Base-by-base conservation (phyloP, 1,140 invertebrate genomes). In the Dryas iulia region DNA sequence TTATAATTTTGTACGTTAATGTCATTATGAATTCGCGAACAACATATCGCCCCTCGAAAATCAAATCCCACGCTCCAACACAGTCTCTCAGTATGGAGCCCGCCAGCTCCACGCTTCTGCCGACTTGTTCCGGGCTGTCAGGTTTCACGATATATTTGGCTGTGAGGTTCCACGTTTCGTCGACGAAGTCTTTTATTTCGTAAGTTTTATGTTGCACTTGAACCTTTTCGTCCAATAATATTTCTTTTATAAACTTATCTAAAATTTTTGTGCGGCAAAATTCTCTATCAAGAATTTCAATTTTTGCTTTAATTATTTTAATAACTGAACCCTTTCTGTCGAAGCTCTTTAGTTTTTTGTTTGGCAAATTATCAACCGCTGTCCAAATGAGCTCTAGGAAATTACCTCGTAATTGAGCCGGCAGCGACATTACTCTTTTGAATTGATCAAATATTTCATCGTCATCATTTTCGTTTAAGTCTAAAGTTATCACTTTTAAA, bases 391-490 rank as follows among this genome's bases (percentile, higher is more conserved):
- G 59, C 54, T 75, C 57, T 12, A 81, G 26, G 52, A 71, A 78
- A 62, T 76, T 67, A 11, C 67, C 65, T 62, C 60, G 60, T 21
- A 85, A 63, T 18, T 59, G 58, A 11, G 33, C 6, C 1, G 80
- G 79, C n/a, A 85, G 60, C 60, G 54, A 47, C 21, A 52, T 14
- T 5, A 26, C 33, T 63, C 7, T 26, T 60, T 30, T 21, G 21
- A 77, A 59, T 7, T 76, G 18, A 6, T 58, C 24, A 67, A 78
- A 87, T 10, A 87, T 56, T 0, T 81, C 76, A 18, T 77, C 74
- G n/a, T 78, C 59, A 53, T 89, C 83, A 47, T 81, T 76, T 57
- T 79, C 67, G 31, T 74, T 57, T 31, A 89, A 39, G 35, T 71
- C 63, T 18, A 72, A 69, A 24, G 79, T 84, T 21, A 85, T 68